These are phyloP conservation scores for Bimastos eiseni DNA, from an alignment of 2,888 invertebrate species.

Conservation along the genomic window DNA sequence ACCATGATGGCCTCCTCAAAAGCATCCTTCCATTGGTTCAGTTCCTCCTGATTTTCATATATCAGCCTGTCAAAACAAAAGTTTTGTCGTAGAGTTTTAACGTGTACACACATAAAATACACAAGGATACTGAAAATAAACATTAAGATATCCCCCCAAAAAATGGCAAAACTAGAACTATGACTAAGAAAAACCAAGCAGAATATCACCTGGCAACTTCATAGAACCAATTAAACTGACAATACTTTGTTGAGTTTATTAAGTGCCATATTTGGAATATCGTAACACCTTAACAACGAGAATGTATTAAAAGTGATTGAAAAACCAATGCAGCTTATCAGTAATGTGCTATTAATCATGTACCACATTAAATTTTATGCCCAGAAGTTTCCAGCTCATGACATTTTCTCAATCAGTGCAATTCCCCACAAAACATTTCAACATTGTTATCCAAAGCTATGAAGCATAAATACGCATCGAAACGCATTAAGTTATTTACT, in stretches of 20 bases:
- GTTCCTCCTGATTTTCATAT: constrained; percentile 53
- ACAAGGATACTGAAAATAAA: neutral
- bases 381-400: neutral
- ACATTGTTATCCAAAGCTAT: neutral
- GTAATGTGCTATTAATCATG: neutral
- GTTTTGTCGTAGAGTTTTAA: neutral
- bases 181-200: neutral
- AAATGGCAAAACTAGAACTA: neutral
- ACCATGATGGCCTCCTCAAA: constrained; percentile 58
- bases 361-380: neutral
- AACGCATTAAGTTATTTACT: neutral
- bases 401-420: neutral
- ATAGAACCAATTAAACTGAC: too few species aligned
- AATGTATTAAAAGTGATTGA: too few species aligned
- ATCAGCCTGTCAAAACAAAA: constrained; percentile 48
- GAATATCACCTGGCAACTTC: neutral
- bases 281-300: too few species aligned
- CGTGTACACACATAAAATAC: neutral
- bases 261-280: too few species aligned
- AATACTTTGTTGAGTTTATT: too few species aligned
- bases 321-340: too few species aligned
- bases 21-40: constrained; percentile 55
- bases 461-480: neutral
- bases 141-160: neutral
- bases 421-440: neutral